Percentiles rank a stretch among this genome's conserved stretches.
phyloP scores from a whole-genome alignment of 2,888 invertebrate species.

The Eledona agricola region DNA sequence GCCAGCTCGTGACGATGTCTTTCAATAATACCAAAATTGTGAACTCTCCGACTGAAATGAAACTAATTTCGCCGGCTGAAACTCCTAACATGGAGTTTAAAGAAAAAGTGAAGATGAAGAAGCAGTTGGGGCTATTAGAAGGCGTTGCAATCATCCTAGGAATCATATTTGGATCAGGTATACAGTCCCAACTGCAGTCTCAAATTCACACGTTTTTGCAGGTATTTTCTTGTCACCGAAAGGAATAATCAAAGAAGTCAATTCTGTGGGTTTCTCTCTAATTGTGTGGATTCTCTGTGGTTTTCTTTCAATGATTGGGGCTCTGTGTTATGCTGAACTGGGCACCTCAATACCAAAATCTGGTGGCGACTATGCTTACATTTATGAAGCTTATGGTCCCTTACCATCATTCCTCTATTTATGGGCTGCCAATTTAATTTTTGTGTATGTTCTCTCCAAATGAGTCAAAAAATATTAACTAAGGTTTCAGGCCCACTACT shows the following conservation, averaged over 20 bases:
- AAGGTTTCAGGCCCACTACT: constrained; percentile 82
- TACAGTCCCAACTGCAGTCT: constrained; percentile 29
- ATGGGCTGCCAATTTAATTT: constrained; percentile 97
- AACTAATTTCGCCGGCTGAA: constrained; percentile 34
- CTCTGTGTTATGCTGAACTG: constrained; percentile 96
- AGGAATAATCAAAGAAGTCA: constrained; percentile 90
- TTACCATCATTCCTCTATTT: constrained; percentile 93
- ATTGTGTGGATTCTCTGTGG: constrained; percentile 91
- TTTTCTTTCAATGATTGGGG: constrained; percentile 89
- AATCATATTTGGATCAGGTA: constrained; percentile 91
- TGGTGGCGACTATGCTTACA: constrained; percentile 97
- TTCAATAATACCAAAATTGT: constrained; percentile 34
- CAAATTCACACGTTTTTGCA: constrained; percentile 42
- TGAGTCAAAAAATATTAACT: neutral
- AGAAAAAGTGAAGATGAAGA: constrained; percentile 81
- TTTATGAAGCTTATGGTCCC: constrained; percentile 89
- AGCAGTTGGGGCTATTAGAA: constrained; percentile 88
- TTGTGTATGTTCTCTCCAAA: constrained; percentile 82
- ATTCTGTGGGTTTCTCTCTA: constrained; percentile 88
- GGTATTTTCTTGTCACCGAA: constrained; percentile 96
- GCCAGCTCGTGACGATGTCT: constrained; percentile 39
- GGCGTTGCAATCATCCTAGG: constrained; percentile 95
- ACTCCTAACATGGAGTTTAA: constrained; percentile 39
- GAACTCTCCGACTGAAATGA: constrained; percentile 44
- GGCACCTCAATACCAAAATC: constrained; percentile 89